Base-by-base conservation (phyloP, 30 jellyfish, hydroid and myxozoan genomes). In the Aurelia sp. region DNA sequence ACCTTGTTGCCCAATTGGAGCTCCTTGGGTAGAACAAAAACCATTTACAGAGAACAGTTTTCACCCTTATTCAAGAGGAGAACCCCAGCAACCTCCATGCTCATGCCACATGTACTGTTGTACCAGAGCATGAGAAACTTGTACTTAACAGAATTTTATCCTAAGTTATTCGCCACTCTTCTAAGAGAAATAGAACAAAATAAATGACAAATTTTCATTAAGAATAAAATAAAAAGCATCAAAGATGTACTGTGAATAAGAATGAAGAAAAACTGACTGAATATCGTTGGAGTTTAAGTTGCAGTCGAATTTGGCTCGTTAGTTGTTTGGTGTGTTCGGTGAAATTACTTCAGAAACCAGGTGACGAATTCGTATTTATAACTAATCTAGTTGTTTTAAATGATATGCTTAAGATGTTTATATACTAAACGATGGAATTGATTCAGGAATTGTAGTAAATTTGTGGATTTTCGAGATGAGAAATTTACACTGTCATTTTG, bases 101-200 rank as follows among this genome's bases (percentile, higher is more conserved):
- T 88, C 96, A 12, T 88, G 96, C 62, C 85, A 88, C 24, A 47
- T 68, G 44, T 78, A 63, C 88, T 88, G 96, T n/a, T 88, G 96
- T 61, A 78, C 96, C 9, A 69, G 89, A 83, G 88, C 96, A 6
- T 88, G 63, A 64, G 41, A 65, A 15, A 13, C 8, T 53, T 8
- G 20, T 17, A 16, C 63, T 67, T 22, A 52, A 59, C 24, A 18
- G 33, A 59, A 21, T 59, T 5, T 59, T 18, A 59, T 44, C 55
- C 55, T 44, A 44, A 44, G 55, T 44, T 44, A 59, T 18, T 59
- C 69, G 69, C 33, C 33, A 18, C 69, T 59, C 69, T 59, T 59
- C 10, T 59, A 21, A 59, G 69, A 59, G 69, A 6, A 12, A 59
- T 9, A 3, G 69, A 18, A 21, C 33, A 59, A 21, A 59, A 59